Evolutionary conservation across 2,888 invertebrate genomes (phyloP), one percentile per base, ranked within the genome.

Genomic region (Cephalotes varians): DNA sequence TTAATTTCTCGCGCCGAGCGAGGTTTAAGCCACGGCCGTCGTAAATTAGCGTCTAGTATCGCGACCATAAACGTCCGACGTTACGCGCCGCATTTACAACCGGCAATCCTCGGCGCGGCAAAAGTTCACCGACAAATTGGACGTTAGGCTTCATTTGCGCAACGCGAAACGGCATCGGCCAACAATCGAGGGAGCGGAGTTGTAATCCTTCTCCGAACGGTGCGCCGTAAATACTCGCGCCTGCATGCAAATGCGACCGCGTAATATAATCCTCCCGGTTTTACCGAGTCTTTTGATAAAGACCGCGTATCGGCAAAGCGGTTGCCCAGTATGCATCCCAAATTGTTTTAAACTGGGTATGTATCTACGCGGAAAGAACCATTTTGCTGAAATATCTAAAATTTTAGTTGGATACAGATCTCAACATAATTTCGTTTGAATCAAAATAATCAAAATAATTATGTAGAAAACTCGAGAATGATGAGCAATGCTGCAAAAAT

Each of bases 101-200:
- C 65, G 37, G 77, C 83, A 83, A 87, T 84, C 81, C 34, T 51
- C 49, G 37, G 83, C 56, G 76, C 73, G 77, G 25, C 84, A 84
- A 85, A 89, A 89, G 89, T 88, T 82, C 77, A 69, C 89, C 88
- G 86, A 88, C 90, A 89, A 88, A 88, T 88, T 89, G 90, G 82
- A 87, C 81, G 82, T 44, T 85, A 67, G 67, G 65, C 64, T 87
- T 58, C 74, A 58, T 85, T 79, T 82, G 49, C 31, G 56, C 56
- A 18, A 65, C 25, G 44, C n/a, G 21, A 25, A 76, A 74, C 62
- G 67, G 54, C 77, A 56, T 18, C 40, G 56, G 40, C 47, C 44
- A 69, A 81, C 82, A 81, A 86, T 85, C 80, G 49, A 56, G 49
- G 31, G 47, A 49, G 54, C 67, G 51, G 77, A 54, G 10, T 1